phyloP scores from a whole-genome alignment of 2,888 invertebrate species.

The Calameuta idolon region DNA sequence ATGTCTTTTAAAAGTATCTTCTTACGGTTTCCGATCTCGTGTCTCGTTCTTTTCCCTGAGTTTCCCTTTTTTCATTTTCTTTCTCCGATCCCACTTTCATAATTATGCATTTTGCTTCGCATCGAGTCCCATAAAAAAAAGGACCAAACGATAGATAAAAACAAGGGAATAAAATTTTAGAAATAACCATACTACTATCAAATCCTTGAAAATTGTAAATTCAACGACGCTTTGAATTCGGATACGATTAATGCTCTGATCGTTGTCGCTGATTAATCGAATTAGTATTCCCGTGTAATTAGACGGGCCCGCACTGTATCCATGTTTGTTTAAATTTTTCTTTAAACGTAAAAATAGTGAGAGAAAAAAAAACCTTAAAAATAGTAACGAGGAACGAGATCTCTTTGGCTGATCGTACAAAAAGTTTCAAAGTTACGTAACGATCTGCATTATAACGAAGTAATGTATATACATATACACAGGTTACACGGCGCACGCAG shows the following conservation, averaged over 20 bases:
- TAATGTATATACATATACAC: slow-evolving; percentile 30
- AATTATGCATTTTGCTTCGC: background rate
- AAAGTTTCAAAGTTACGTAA: background rate
- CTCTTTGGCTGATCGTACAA: background rate
- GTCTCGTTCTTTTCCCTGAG: background rate
- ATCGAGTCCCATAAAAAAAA: background rate
- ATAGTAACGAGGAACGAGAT: background rate
- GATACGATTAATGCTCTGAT: background rate
- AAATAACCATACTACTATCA: background rate
- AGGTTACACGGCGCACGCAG: background rate
- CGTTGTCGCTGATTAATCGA: background rate
- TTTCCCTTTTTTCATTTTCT: background rate
- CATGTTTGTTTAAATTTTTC: background rate
- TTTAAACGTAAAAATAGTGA: background rate
- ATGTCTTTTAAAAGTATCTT: slow-evolving; percentile 38
- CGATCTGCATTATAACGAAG: slow-evolving; percentile 10
- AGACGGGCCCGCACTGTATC: background rate
- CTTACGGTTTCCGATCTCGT: slow-evolving; percentile 5
- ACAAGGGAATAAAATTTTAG: background rate
- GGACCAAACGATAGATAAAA: background rate
- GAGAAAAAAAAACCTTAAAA: background rate
- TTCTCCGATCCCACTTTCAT: background rate
- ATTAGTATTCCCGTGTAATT: background rate
- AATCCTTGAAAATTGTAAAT: background rate
- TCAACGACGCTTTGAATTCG: background rate